Evolutionary conservation across 2,888 invertebrate species (phyloP).

Genomic region (Holacanthella duospinosa): DNA sequence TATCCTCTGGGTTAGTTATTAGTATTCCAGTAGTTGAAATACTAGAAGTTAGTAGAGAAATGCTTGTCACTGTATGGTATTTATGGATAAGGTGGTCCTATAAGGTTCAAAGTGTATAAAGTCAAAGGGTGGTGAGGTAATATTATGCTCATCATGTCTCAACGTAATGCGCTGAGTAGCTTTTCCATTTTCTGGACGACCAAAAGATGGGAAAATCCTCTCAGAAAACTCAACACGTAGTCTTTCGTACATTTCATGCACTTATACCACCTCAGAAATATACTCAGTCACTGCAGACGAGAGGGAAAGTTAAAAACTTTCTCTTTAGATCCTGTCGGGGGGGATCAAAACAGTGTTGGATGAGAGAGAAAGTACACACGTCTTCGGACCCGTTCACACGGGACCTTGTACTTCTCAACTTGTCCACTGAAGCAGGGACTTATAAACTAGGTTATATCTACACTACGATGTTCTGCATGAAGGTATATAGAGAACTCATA

Average conservation of each 20-base stretch:
- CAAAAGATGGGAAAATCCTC: background rate
- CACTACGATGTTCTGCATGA: too few relatives aligned
- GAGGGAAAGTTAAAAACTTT: background rate
- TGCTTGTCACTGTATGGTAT: background rate
- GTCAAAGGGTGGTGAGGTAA: background rate
- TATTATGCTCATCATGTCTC: slow-evolving; percentile 11
- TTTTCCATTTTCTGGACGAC: slow-evolving; percentile 12
- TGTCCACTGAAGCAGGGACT: too few relatives aligned
- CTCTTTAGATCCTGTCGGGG: background rate
- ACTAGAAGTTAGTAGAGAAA: background rate
- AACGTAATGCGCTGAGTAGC: slow-evolving; percentile 13
- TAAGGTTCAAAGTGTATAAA: background rate
- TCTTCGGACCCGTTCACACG: too few relatives aligned
- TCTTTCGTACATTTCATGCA: background rate
- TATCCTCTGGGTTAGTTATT: background rate
- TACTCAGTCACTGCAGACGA: background rate
- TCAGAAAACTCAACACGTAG: slow-evolving; percentile 13
- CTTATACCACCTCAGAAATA: background rate
- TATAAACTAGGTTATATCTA: too few relatives aligned
- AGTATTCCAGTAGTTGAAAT: background rate
- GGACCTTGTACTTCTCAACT: too few relatives aligned
- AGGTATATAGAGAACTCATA: too few relatives aligned
- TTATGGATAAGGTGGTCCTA: background rate
- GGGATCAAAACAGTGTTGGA: background rate
- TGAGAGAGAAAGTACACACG: too few relatives aligned